Evolutionary conservation across 2,888 invertebrate species (phyloP).

Genomic region (Psylliodes chrysocephalus): DNA sequence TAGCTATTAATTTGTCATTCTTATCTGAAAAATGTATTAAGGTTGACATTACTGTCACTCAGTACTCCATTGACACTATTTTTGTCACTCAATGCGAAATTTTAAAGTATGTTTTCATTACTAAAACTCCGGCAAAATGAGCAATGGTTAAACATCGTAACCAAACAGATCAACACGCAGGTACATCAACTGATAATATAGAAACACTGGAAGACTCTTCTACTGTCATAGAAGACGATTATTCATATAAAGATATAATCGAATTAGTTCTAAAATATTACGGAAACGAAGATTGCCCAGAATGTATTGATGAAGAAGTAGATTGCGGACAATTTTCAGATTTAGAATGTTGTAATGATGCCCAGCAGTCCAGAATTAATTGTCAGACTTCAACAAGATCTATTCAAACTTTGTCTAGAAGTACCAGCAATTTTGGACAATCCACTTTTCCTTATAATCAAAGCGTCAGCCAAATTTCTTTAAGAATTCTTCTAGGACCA

Average conservation of each 20-base stretch:
- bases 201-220: background rate
- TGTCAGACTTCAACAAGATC: background rate
- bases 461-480: background rate
- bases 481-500: background rate
- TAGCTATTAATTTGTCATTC: no score
- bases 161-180: background rate
- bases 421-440: background rate
- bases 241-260: constrained; percentile 1
- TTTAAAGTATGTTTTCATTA: background rate
- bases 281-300: background rate
- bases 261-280: constrained; percentile 1
- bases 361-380: background rate
- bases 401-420: background rate
- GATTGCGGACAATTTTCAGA: background rate
- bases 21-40: no score
- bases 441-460: background rate
- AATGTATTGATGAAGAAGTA: background rate
- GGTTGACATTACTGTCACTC: no score
- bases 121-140: no score
- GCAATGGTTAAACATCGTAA: background rate
- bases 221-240: background rate
- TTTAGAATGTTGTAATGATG: background rate
- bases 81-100: background rate
- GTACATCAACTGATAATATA: background rate
- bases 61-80: no score